Evolutionary conservation across 2,113 vertebrate genomes (phyloP), one percentile per base, ranked within the genome.

Genomic region (Elephas maximus): DNA sequence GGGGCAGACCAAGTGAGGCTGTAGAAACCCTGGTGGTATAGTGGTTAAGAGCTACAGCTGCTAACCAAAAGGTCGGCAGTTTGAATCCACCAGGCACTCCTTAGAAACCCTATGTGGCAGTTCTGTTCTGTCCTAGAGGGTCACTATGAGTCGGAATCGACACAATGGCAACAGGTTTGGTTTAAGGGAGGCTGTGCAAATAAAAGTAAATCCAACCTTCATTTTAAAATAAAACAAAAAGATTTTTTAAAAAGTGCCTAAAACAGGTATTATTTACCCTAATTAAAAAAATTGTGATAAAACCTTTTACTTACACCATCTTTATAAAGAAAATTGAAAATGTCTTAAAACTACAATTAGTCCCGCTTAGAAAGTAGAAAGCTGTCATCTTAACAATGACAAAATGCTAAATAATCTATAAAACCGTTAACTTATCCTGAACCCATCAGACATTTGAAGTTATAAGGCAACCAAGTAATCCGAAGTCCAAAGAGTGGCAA

Each of bases 371-470:
- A 69, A 93, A 73, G 88, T 94, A 93, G 48, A 90, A 94, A 94
- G 69, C 23, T 80, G 48, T 23, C 67, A 92, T 67, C 18, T 69
- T 91, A 89, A 89, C 88, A 95, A 18, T 30, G 26, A 80, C 60
- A 90, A 93, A 92, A 90, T 48, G 5, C 80, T 91, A 24, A 90
- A 90, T 73, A 97, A 87, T 83, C 53, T 90, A 89, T 2, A 94
- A 88, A 83, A 90, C 1, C 24, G 48, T 77, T 77, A 78, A 74
- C 60, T 91, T 94, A 88, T 85, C 86, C 84, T 81, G 15, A 86
- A 33, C 33, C 20, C 11, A 65, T 76, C 45, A 80, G 28, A 92
- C 44, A 94, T 15, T 5, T 93, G 48, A 69, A 21, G 10, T 63
- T 73, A 65, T 77, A 86, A 90, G 8, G 30, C 41, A 96, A 80